A percentile compares a stretch with the other conserved stretches of the same genome.
Evolutionary conservation across 2,113 vertebrate species (phyloP).

Genomic region (Setophaga kirtlandii): DNA sequence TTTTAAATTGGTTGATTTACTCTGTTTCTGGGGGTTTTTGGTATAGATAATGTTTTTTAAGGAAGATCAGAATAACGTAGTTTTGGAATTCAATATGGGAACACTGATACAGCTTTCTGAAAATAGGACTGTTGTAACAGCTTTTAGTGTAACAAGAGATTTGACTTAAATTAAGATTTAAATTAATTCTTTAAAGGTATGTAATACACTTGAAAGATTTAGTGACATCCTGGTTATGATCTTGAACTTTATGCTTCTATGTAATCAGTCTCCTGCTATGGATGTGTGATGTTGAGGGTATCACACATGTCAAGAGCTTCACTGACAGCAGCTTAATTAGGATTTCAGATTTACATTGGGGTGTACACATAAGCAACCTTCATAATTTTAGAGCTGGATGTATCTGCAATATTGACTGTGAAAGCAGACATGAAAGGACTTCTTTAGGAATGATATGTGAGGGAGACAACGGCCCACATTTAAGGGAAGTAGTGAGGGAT

Average conservation of each 20-base stretch:
- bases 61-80: background rate
- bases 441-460: background rate
- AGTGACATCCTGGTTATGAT: background rate
- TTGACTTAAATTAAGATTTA: background rate
- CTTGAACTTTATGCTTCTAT: background rate
- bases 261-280: background rate
- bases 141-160: background rate
- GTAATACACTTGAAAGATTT: background rate
- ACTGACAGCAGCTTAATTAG: background rate
- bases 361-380: background rate
- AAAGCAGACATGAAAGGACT: background rate
- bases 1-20: background rate
- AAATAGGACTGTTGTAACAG: background rate
- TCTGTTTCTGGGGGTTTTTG: background rate
- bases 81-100: background rate
- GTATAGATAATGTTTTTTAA: background rate
- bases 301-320: background rate
- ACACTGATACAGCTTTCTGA: background rate
- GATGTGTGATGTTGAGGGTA: background rate
- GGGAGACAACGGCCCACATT: background rate
- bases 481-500: background rate
- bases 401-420: background rate
- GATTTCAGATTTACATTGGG: slow-evolving; percentile 7
- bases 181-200: background rate
- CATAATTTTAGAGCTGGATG: background rate